Evolutionary conservation across 2,797 vertebrate species (phyloP), one percentile per base, ranked within the genome.

Genomic region (Mormyrus proboscirostris): DNA sequence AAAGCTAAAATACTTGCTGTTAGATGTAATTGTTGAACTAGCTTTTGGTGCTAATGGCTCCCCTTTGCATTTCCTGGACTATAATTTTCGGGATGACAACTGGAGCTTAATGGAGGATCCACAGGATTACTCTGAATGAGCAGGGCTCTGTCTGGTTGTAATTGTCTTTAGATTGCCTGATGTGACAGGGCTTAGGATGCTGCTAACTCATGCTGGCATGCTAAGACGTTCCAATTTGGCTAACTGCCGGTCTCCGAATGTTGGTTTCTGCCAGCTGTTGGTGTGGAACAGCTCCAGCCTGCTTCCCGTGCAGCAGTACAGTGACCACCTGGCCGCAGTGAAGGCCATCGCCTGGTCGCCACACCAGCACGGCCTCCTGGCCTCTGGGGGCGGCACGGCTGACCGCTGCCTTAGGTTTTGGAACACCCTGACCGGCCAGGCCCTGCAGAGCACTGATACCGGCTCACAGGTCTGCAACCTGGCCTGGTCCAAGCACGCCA

Each of bases 261-360:
- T 85, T 76, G 69, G 4, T 41, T 82, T 47, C 76, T 82, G 76
- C 76, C 92, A 97, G 96, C 89, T 97, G 2, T 90, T 97, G 91
- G 96, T 97, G 92, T 97, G 96, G 96, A 97, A 96, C 94, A 96
- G 96, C 92, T 96, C 96, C 91, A 96, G 96, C 88, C 93, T 96
- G 9, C 94, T 96, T 6, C 96, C 96, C 0, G 93, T 97, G 91
- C 96, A 97, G 93, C 96, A 97, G 94, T 97, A 97, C 94, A 95
- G 96, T 1, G 96, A 97, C 91, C 96, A 97, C 91, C 94, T 97
- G 92, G 96, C 96, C 0, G 96, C 96, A 0, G 96, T 97, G 57
- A 97, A 97, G 92, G 96, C 96, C 93, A 97, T 97, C 88, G 96
- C 96, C 91, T 97, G 96, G 96, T 97, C 96, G 0, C 96, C 96